A percentile compares a stretch with the other conserved stretches of the same genome.
Evolutionary conservation across 2,797 vertebrate species (phyloP).

Genomic region (Acanthurus lineatus): DNA sequence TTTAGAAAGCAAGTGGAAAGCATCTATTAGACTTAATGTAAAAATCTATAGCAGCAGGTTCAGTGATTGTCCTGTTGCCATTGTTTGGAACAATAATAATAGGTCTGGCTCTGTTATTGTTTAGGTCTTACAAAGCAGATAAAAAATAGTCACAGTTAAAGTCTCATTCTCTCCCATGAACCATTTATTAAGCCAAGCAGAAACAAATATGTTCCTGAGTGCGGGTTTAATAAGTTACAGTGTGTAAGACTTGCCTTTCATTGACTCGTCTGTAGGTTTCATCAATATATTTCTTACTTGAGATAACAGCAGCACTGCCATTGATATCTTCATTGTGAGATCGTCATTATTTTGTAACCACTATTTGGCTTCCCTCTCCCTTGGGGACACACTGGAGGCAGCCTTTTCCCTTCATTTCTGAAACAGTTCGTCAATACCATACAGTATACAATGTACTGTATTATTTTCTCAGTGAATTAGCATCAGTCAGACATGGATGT

Average conservation of each 20-base stretch:
- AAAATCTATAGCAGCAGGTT: constrained; percentile 12
- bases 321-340: constrained; percentile 35
- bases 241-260: constrained; percentile 11
- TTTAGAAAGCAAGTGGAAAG: constrained; percentile 11
- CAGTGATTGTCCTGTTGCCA: neutral
- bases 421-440: constrained; percentile 32
- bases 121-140: constrained; percentile 3
- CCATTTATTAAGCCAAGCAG: constrained; percentile 13
- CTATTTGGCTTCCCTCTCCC: constrained; percentile 32
- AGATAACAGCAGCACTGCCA: constrained; percentile 14
- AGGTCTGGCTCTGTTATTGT: constrained; percentile 2
- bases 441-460: constrained; percentile 10
- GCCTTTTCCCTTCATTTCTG: constrained; percentile 11
- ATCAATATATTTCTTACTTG: constrained; percentile 34
- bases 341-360: constrained; percentile 34
- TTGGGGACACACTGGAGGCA: constrained; percentile 11
- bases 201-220: constrained; percentile 17
- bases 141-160: neutral
- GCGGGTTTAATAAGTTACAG: constrained; percentile 2
- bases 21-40: neutral
- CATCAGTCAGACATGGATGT: constrained; percentile 26
- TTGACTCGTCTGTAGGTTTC: constrained; percentile 35
- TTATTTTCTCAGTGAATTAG: constrained; percentile 10
- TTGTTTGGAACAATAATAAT: neutral
- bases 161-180: neutral